phyloP scores from a whole-genome alignment of 2,113 vertebrate species.

The Cryptotis parvus region DNA sequence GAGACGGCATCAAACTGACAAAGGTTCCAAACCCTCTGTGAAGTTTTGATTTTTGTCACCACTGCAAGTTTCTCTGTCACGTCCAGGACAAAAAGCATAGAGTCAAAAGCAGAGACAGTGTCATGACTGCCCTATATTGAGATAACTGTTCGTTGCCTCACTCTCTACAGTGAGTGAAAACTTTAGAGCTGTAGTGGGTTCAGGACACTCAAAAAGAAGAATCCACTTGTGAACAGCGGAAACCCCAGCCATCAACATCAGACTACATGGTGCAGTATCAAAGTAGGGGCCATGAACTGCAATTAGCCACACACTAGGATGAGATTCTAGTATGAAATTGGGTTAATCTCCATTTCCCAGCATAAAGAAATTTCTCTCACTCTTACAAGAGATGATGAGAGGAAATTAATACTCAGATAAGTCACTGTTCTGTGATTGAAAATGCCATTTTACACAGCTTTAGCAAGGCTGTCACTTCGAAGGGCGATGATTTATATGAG shows the following conservation, averaged over 20 bases:
- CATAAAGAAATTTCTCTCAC: slow-evolving; percentile 13
- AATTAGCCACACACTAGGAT: not conserved
- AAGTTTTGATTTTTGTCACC: not conserved
- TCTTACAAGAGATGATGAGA: slow-evolving; percentile 32
- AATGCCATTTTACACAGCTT: slow-evolving; percentile 31
- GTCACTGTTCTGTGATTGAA: not conserved
- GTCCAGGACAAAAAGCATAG: not conserved
- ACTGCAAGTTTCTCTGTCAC: accelerated
- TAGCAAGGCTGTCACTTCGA: not conserved
- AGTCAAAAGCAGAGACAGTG: not conserved
- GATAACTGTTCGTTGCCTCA: not conserved
- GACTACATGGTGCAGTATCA: too few species aligned
- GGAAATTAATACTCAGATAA: slow-evolving; percentile 32
- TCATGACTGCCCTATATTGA: not conserved
- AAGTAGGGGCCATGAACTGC: not conserved
- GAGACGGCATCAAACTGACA: not conserved
- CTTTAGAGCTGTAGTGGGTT: not conserved
- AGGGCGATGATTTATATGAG: slow-evolving; percentile 10
- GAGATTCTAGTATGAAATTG: not conserved
- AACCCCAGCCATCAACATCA: accelerated
- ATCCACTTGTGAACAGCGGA: not conserved
- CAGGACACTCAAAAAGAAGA: not conserved
- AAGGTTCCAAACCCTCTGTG: not conserved
- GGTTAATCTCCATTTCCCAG: not conserved
- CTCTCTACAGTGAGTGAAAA: not conserved